Base-by-base conservation (phyloP, 2,113 vertebrate genomes). In the Leucosticte australis region DNA sequence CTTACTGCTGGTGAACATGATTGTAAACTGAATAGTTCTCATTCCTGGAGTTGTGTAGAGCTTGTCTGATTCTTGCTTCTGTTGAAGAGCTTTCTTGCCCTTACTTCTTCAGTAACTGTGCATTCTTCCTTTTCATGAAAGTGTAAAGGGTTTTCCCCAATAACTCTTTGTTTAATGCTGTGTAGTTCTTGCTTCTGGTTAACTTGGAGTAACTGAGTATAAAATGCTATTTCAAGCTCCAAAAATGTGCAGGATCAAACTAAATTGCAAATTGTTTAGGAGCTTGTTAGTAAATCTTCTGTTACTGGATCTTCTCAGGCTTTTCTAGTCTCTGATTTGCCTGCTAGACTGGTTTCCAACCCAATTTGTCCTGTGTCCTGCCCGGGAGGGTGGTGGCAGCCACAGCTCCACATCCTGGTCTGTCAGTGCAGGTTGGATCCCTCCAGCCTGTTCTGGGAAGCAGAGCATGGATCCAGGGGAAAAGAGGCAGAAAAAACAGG, bases 1-100 rank as follows among this genome's bases (percentile, higher is more conserved):
- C 59, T 81, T 83, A 47, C 22, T 94, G 46, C 67, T 95, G 56
- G 55, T 49, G 73, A 86, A 60, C 37, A 4, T 44, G 60, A 82
- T 57, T 82, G 73, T 96, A 87, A 94, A 59, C 47, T n/a, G 79
- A 93, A 92, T 63, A 93, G 44, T 56, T 26, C 20, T 68, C 69
- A 56, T 95, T 78, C 94, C 53, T 53, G 7, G 4, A 70, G 64
- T 81, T 94, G 55, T 56, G 21, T 67, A 20, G 41, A 68, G 44
- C 56, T 73, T 81, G 64, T 93, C 47, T 67, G 60, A 70, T 85
- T 83, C 68, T 86, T 77, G 64, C 41, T 90, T 75, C 64, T 87
- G 37, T 63, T 83, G 53, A 82, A 73, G 87, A 68, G 46, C 39
- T 73, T 69, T 46, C 24, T 69, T 77, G 19, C 41, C 26, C 9